Evolutionary conservation across 2,888 invertebrate genomes (phyloP).

Genomic region (Acanthoscelides obtectus): DNA sequence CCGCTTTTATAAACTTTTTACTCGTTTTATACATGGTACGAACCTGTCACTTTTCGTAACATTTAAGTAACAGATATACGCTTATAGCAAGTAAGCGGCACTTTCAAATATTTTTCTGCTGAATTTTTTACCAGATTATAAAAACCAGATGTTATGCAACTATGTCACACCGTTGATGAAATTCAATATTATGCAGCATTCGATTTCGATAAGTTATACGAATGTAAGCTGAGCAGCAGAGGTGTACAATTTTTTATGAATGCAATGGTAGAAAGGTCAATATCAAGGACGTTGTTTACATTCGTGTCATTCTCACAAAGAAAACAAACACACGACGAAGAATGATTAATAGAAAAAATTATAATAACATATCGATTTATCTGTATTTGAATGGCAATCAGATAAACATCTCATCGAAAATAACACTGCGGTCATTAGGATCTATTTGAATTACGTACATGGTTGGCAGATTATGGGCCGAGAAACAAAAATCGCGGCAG

Average conservation of each 20-base stretch:
- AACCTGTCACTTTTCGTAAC: neutral
- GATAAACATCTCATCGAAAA: neutral
- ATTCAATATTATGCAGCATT: neutral
- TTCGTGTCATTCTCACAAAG: neutral
- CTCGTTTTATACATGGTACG: neutral
- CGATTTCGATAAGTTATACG: neutral
- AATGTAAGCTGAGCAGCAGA: neutral
- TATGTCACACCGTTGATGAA: neutral
- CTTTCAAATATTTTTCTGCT: neutral
- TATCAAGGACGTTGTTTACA: neutral
- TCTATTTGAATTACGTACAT: neutral
- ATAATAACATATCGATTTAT: neutral
- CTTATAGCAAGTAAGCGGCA: neutral
- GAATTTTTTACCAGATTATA: neutral
- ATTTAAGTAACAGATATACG: neutral
- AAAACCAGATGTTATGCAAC: neutral
- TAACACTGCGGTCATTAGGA: neutral
- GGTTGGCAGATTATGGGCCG: neutral
- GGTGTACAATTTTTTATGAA: neutral
- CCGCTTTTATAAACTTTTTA: neutral
- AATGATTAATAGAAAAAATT: neutral
- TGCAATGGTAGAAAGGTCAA: neutral
- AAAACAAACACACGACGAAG: neutral
- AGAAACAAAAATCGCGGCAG: no score
- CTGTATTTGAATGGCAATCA: neutral